Evolutionary conservation across 2,888 invertebrate genomes (phyloP), one percentile per base, ranked within the genome.

Genomic region (Agonopterix arenella): DNA sequence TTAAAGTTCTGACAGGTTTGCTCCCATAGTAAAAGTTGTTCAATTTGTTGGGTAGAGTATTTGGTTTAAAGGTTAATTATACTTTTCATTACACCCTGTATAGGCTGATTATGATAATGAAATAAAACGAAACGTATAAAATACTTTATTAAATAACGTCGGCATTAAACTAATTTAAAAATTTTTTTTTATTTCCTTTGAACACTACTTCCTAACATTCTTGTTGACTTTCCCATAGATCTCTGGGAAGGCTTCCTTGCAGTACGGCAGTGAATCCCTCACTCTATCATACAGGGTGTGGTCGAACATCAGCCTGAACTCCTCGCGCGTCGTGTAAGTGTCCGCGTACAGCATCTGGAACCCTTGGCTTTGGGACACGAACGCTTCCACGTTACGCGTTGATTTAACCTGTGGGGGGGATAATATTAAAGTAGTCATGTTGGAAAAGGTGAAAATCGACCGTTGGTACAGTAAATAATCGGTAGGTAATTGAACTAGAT

Each of bases 321-420:
- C 96, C 8, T 93, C 92, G 16, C 81, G 73, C 0, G 93, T 93
- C 61, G 94, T 92, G 78, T 93, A 95, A 0, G 94, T 94, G 68
- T 96, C 96, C 0, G 95, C 95, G 73, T 96, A 96, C 38, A 96
- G 79, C 96, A 96, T 96, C 81, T 96, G 95, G 77, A 93, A 95
- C 8, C 94, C 95, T 18, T 91, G 80, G 54, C 91, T 90, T 45
- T 91, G 77, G 9, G 90, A 77, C n/a, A 96, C 95, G 77, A 93
- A 95, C 55, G 85, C 86, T 71, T 96, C 96, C 8, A 96, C 81
- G 41, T 84, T 81, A 47, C 94, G 89, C 0, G 94, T 95, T 9
- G 93, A 93, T 16, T 91, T 76, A 18, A 74, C 79, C 76, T 90
- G 68, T 4, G 28, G 28, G 7, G 5, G 28, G 28, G n/a, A 18